These are phyloP conservation scores for Desmodus rotundus DNA, from an alignment of 2,113 vertebrate genomes.

Conservation along the genomic window DNA sequence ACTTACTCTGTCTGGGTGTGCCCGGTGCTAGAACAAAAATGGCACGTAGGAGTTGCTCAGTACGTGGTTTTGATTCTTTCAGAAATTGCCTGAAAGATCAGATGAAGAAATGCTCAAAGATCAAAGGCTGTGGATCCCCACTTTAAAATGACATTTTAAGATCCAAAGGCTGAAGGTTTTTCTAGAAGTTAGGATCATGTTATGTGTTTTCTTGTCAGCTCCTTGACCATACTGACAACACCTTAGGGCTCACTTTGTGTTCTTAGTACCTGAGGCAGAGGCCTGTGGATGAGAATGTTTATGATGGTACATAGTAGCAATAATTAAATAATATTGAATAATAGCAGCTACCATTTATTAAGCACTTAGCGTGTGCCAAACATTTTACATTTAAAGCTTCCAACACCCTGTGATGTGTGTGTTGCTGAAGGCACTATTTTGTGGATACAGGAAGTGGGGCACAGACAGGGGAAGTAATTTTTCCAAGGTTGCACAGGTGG, in stretches of 20 bases:
- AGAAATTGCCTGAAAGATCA: background rate
- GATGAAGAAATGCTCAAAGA: background rate
- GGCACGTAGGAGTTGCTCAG: background rate
- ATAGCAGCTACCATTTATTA: background rate
- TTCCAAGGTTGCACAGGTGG: background rate
- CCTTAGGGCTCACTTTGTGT: background rate
- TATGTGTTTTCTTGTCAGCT: accelerated
- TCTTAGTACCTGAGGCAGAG: background rate
- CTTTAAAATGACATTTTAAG: background rate
- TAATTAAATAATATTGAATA: background rate
- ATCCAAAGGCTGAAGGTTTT: background rate
- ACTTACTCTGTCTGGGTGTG: background rate
- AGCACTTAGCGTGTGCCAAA: background rate
- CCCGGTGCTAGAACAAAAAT: background rate
- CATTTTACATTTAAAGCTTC: background rate
- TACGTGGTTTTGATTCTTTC: background rate
- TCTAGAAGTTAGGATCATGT: background rate
- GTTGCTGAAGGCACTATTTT: background rate
- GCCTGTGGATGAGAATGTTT: background rate
- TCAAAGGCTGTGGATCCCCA: background rate
- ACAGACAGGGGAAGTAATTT: background rate
- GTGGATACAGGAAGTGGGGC: background rate
- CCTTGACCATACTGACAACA: background rate
- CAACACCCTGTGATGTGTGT: background rate
- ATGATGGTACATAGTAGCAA: background rate